Evolutionary conservation across 2,888 invertebrate genomes (phyloP).

Genomic region (Auanema freiburgensis): DNA sequence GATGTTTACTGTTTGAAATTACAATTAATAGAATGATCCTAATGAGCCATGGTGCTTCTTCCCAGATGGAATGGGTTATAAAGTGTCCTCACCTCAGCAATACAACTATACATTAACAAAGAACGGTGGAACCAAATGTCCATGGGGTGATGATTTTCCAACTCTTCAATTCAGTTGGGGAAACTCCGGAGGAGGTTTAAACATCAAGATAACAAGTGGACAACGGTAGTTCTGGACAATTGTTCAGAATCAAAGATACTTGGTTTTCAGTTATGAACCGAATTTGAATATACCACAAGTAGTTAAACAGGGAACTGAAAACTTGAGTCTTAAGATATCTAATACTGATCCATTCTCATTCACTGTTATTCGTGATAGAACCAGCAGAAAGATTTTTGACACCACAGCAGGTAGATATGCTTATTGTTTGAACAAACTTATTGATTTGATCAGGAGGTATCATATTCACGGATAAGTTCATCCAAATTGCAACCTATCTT

Average conservation of each 20-base stretch:
- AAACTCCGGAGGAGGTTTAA: constrained; percentile 40
- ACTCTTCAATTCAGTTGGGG: constrained; percentile 32
- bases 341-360: constrained; percentile 46
- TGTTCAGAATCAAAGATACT: neutral
- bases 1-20: neutral
- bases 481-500: constrained; percentile 58
- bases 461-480: constrained; percentile 58
- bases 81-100: constrained; percentile 23
- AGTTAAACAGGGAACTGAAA: constrained; percentile 25
- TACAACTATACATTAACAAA: constrained; percentile 29
- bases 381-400: constrained; percentile 48
- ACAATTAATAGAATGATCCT: constrained; percentile 7
- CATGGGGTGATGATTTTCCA: constrained; percentile 45
- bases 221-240: constrained; percentile 8
- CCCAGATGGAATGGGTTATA: constrained; percentile 47
- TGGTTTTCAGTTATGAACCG: constrained; percentile 49
- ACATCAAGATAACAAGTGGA: constrained; percentile 34
- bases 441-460: constrained; percentile 46
- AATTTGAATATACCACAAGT: constrained; percentile 41
- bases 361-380: constrained; percentile 35
- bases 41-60: constrained; percentile 48
- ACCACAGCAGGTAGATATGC: constrained; percentile 47
- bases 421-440: constrained; percentile 3
- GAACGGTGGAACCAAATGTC: constrained; percentile 41
- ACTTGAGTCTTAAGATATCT: constrained; percentile 24